Percentiles rank a stretch among this genome's conserved stretches.
Evolutionary conservation across 2,797 vertebrate species (phyloP).

Genomic region (Crax fasciolata): DNA sequence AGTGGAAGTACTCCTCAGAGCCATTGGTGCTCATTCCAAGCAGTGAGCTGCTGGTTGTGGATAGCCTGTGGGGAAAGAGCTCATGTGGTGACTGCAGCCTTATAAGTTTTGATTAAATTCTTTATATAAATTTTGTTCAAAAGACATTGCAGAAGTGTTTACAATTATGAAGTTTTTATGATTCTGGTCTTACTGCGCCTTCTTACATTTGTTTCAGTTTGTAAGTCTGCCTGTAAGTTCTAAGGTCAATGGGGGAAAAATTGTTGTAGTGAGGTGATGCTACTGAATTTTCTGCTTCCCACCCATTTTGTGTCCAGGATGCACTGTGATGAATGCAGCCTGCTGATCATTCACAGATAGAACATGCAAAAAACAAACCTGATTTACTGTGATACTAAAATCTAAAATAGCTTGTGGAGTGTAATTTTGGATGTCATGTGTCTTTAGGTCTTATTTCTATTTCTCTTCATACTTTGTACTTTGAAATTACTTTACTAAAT

Average conservation of each 20-base stretch:
- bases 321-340: background rate
- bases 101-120: rapidly evolving
- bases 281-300: background rate
- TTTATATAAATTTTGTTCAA: background rate
- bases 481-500: background rate
- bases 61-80: constrained; percentile 82
- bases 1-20: constrained; percentile 93
- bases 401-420: background rate
- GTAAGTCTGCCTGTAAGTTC: rapidly evolving
- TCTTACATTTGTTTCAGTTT: background rate
- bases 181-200: background rate
- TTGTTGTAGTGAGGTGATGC: background rate
- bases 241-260: background rate
- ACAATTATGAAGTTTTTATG: rapidly evolving
- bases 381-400: background rate
- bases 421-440: background rate
- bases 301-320: background rate
- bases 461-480: background rate
- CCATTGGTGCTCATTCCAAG: constrained; percentile 88
- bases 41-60: constrained; percentile 79
- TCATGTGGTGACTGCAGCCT: rapidly evolving
- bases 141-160: background rate
- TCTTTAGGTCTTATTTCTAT: background rate
- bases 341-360: background rate
- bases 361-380: rapidly evolving